phyloP scores from a whole-genome alignment of 2,888 invertebrate species.

The Hyles lineata region DNA sequence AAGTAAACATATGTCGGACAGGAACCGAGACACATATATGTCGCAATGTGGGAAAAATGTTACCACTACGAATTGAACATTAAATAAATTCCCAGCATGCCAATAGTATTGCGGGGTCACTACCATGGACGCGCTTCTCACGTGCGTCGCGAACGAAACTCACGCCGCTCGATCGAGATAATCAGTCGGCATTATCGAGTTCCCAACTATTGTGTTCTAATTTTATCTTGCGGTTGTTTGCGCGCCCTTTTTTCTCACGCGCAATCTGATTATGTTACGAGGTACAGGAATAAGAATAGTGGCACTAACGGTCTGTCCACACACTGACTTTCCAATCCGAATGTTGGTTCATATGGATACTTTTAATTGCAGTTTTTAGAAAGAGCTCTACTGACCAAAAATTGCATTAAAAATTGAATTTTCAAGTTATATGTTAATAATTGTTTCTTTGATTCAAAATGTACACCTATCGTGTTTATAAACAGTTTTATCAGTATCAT shows the following conservation, averaged over 20 bases:
- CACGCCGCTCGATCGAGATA: constrained; percentile 1
- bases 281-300: constrained; percentile 2
- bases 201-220: constrained; percentile 46
- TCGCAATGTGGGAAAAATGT: neutral
- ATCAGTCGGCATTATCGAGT: constrained; percentile 33
- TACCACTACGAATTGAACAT: neutral
- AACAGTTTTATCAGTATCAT: too few species aligned
- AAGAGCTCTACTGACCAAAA: too few species aligned
- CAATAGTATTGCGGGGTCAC: neutral
- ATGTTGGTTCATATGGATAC: neutral
- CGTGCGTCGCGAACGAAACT: constrained; percentile 26
- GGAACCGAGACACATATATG: neutral
- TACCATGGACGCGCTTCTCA: constrained; percentile 9
- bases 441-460: too few species aligned
- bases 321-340: neutral
- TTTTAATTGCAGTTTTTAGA: too few species aligned
- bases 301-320: neutral
- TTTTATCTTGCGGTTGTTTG: constrained; percentile 33
- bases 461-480: too few species aligned
- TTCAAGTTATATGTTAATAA: too few species aligned
- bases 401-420: too few species aligned
- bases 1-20: neutral
- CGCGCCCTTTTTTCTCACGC: constrained; percentile 48
- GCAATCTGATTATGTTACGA: constrained; percentile 36
- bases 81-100: neutral